Evolutionary conservation across 1,140 invertebrate species (phyloP), one percentile per base, ranked within the genome.

Genomic region (Eriosoma lanigerum): DNA sequence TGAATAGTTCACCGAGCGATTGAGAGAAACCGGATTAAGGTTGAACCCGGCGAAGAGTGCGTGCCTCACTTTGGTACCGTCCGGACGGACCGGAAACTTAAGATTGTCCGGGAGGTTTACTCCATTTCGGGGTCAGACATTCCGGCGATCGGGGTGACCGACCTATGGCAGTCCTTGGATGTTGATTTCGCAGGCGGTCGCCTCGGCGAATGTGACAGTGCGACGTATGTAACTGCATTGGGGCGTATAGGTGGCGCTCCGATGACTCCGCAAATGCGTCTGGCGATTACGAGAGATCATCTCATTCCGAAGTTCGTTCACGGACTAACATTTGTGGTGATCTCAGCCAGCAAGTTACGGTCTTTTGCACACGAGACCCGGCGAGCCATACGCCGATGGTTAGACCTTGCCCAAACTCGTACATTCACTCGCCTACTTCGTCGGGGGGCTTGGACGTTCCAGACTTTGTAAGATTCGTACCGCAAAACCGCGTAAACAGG

Each of bases 141-240:
- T 0, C 64, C 38, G 32, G 3, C 13, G 1, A 2, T 66, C 0
- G 12, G 1, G 1, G n/a, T 46, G 0, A 0, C 19, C 1, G 10
- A 19, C 0, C 64, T 66, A 1, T 66, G 64, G 38, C 12, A n/a
- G 10, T 66, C 44, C 3, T 12, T 68, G 0, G 64, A 38, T 1
- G 10, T 68, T 1, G 1, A 2, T 0, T 68, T 68, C 1, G 38
- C 38, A 68, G 38, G 64, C 0, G 8, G 44, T 1, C 0, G 6
- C 0, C 0, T 46, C 3, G n/a, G 21, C 1, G 62, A 0, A 0
- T 48, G 15, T 3, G 5, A 24, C 1, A 6, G 38, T 3, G 1
- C 13, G 12, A 1, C 32, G 13, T 46, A 21, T 8, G 32, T 10
- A 12, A 21, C 32, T 1, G 17, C 21, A 5, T 1, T 68, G 0